Evolutionary conservation across 2,113 vertebrate species (phyloP), one percentile per base, ranked within the genome.

Genomic region (Pollachius pollachius): DNA sequence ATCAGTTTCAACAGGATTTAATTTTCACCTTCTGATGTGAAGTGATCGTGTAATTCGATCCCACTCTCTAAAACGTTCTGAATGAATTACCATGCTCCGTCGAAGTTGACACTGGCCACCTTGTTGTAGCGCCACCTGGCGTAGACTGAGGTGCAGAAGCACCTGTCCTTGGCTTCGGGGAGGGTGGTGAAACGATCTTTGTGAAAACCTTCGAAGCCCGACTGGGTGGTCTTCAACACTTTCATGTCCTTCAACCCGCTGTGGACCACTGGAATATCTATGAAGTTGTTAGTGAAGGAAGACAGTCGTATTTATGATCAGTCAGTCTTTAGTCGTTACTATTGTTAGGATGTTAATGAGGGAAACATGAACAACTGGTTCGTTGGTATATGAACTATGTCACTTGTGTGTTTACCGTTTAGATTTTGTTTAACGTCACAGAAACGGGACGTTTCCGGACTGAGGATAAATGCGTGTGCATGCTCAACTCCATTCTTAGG

Each of bases 211-310:
- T 94, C 92, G 66, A 99, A 99, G 74, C 97, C 96, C 34, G 96
- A 98, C 86, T 95, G 94, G 0, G 96, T 97, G 15, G 97, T 97
- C 88, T 99, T 99, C 85, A 99, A 90, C 65, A 99, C 85, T 64
- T 92, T 96, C 89, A 99, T 93, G 76, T 95, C 91, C 83, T 93
- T 95, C 68, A 99, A 82, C 75, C 97, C 97, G 71, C 95, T 91
- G 86, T 93, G 91, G 84, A 99, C 62, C 66, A 95, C 83, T 4
- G 96, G 94, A 64, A 72, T 65, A 69, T 88, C 96, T 99, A 81
- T 62, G 65, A 63, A 64, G 11, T 67, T 52, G 65, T 64, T n/a
- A 67, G 70, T 1, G 27, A 23, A 64, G 5, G 30, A 12, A 13
- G 21, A 18, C 0, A 65, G 48, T 48, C 27, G 6, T 9, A 57